phyloP scores from a whole-genome alignment of 2,888 invertebrate species.

The Onchidella celtica region DNA sequence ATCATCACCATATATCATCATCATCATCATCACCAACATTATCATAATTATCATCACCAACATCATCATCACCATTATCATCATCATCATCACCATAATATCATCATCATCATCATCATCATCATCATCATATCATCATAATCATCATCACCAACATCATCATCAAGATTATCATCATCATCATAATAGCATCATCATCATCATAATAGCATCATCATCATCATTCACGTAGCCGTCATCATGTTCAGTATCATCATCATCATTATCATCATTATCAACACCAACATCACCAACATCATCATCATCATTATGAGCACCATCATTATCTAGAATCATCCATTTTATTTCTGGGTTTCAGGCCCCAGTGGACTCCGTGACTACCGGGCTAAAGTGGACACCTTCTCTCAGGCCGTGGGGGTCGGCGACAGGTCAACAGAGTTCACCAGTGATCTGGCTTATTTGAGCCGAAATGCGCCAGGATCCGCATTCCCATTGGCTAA shows the following conservation, averaged over 20 bases:
- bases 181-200: not conserved
- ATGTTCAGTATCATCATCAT: not conserved
- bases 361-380: constrained; percentile 68
- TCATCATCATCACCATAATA: constrained; percentile 10
- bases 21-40: not conserved
- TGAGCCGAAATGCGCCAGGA: constrained; percentile 65
- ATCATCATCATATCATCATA: not conserved
- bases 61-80: not conserved
- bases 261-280: not conserved
- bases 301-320: not conserved
- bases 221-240: not conserved
- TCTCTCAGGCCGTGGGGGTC: constrained; percentile 64
- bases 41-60: not conserved
- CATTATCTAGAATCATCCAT: no score
- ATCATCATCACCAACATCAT: not conserved
- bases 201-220: not conserved
- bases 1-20: not conserved
- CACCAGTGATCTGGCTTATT: constrained; percentile 67
- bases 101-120: not conserved
- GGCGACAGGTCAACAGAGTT: constrained; percentile 63
- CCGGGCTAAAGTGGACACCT: constrained; percentile 57
- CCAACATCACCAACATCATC: not conserved
- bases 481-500: constrained; percentile 68
- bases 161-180: no score
- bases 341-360: constrained; percentile 62